Evolutionary conservation across 2,797 vertebrate species (phyloP).

Genomic region (Sarcophilus harrisii): DNA sequence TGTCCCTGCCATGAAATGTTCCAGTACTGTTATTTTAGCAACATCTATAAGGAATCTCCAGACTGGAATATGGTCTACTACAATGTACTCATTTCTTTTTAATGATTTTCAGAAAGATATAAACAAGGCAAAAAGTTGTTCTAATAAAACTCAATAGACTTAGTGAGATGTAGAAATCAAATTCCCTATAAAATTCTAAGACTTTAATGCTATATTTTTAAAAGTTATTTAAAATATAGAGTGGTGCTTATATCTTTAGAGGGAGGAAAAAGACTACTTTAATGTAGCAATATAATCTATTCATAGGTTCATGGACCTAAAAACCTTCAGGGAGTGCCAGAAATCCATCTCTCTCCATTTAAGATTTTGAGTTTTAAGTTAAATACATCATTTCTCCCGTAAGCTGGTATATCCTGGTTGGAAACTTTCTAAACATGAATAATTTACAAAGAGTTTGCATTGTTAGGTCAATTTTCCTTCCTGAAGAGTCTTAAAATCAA

Average conservation of each 20-base stretch:
- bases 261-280: constrained; percentile 55
- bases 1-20: not conserved
- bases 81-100: constrained; percentile 41
- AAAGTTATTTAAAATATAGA: constrained; percentile 71
- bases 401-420: constrained; percentile 34
- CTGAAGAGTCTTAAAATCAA: constrained; percentile 53
- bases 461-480: constrained; percentile 32
- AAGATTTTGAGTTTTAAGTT: constrained; percentile 68
- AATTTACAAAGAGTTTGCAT: constrained; percentile 50
- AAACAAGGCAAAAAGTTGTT: constrained; percentile 46
- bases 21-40: constrained; percentile 1
- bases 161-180: constrained; percentile 44
- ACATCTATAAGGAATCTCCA: constrained; percentile 20
- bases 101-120: constrained; percentile 32
- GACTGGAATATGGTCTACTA: not conserved
- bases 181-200: constrained; percentile 55
- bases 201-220: constrained; percentile 52
- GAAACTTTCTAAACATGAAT: constrained; percentile 52
- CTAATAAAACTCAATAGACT: constrained; percentile 29
- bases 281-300: constrained; percentile 66
- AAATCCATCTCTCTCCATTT: constrained; percentile 52
- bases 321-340: constrained; percentile 65
- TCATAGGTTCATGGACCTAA: constrained; percentile 70
- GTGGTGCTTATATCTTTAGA: constrained; percentile 54
- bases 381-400: constrained; percentile 24